Evolutionary conservation across 2,888 invertebrate species (phyloP).

Genomic region (Cremastinae sp.): DNA sequence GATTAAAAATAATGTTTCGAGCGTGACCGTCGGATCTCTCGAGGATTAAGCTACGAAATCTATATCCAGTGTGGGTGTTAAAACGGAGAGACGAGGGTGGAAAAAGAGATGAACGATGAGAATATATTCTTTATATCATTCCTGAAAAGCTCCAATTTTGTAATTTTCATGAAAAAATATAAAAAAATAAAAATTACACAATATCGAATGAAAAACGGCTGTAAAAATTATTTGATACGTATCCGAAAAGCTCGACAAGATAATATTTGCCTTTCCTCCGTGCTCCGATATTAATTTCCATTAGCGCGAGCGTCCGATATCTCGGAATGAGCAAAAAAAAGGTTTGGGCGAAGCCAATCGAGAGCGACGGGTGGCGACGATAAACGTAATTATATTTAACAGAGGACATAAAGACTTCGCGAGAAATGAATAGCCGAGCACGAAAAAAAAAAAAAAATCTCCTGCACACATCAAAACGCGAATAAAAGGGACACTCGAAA

Average conservation of each 20-base stretch:
- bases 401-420: constrained; percentile 69
- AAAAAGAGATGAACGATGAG: constrained; percentile 6
- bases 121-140: constrained; percentile 28
- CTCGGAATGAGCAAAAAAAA: constrained; percentile 65
- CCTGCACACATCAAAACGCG: neutral
- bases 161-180: too few relatives aligned
- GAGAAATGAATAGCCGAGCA: constrained; percentile 68
- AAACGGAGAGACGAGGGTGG: neutral
- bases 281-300: constrained; percentile 72
- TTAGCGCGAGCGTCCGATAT: constrained; percentile 73
- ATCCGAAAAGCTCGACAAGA: constrained; percentile 5
- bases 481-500: neutral
- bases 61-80: constrained; percentile 20
- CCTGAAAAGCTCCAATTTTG: neutral
- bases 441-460: neutral
- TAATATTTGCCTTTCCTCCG: constrained; percentile 27
- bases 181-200: neutral
- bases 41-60: constrained; percentile 71
- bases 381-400: constrained; percentile 77
- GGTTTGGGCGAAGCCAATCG: constrained; percentile 55
- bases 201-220: neutral
- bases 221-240: neutral
- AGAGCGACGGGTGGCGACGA: constrained; percentile 59
- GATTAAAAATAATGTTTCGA: constrained; percentile 79
- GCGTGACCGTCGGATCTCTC: constrained; percentile 75